Conservation (phyloP, 1,140 invertebrate genomes). For the Adoxophyes honmai region DNA sequence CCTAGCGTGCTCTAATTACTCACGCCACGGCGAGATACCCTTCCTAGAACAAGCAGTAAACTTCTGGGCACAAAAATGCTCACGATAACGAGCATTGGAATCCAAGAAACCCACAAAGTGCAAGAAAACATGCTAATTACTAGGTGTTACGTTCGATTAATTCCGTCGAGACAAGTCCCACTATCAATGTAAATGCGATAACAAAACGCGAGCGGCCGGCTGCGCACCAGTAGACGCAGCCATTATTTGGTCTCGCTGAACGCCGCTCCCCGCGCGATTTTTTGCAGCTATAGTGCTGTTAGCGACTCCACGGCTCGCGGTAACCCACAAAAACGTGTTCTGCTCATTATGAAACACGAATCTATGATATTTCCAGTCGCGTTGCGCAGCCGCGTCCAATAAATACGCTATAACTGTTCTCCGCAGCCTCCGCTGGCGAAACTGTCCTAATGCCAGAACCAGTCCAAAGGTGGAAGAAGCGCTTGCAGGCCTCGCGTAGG, state of each 20-base stretch:
- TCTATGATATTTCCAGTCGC: conserved; percentile 68
- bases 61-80: neutral
- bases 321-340: conserved; percentile 66
- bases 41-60: neutral
- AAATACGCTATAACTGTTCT: conserved; percentile 75
- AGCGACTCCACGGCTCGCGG: conserved; percentile 41
- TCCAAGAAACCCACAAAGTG: neutral
- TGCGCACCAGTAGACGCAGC: conserved; percentile 47
- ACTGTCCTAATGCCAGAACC: conserved; percentile 72
- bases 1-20: conserved; percentile 3
- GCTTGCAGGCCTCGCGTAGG: no score
- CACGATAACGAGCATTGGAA: conserved; percentile 3
- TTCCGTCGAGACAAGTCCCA: conserved; percentile 6
- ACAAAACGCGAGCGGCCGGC: conserved; percentile 28
- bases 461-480: conserved; percentile 74
- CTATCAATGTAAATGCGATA: conserved; percentile 2
- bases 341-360: conserved; percentile 73
- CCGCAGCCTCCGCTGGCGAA: conserved; percentile 72
- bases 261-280: conserved; percentile 16
- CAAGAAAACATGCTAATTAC: conserved; percentile 5
- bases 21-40: no score
- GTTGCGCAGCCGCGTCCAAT: conserved; percentile 60
- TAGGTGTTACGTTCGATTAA: conserved; percentile 14
- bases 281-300: conserved; percentile 12
- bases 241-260: conserved; percentile 42